Evolutionary conservation across 1,140 invertebrate genomes (phyloP).

Genomic region (Drosophila tropicalis): DNA sequence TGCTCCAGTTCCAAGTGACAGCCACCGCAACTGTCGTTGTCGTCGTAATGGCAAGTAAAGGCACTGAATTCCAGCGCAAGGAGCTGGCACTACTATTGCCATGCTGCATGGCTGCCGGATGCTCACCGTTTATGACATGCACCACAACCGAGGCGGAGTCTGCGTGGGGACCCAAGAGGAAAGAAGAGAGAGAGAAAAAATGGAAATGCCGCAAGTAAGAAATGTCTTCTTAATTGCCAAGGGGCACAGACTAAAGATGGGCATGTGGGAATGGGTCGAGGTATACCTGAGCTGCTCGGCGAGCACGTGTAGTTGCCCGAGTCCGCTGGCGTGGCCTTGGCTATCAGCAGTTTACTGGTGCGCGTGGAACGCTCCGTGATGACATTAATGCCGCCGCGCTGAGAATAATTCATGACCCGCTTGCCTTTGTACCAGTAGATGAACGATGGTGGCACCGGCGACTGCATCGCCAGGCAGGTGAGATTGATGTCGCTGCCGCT

Average conservation of each 20-base stretch:
- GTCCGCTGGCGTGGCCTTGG: slow-evolving; percentile 89
- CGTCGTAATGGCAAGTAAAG: slow-evolving; percentile 66
- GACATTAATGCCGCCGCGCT: slow-evolving; percentile 92
- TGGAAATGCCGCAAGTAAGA: slow-evolving; percentile 46
- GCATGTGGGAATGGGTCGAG: not conserved
- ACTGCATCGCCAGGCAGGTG: slow-evolving; percentile 93
- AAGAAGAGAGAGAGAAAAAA: slow-evolving; percentile 7
- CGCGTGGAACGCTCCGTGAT: slow-evolving; percentile 93
- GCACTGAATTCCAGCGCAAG: slow-evolving; percentile 65
- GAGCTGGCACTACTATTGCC: slow-evolving; percentile 84
- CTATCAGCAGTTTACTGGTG: slow-evolving; percentile 92
- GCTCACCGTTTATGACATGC: slow-evolving; percentile 88
- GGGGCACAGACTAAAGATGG: slow-evolving; percentile 36
- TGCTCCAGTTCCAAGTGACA: slow-evolving; percentile 69
- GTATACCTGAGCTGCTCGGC: slow-evolving; percentile 86
- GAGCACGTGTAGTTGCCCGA: slow-evolving; percentile 95
- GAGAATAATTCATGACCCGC: slow-evolving; percentile 94
- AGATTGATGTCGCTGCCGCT: slow-evolving; percentile 95
- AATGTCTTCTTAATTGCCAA: slow-evolving; percentile 58
- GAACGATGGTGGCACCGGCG: slow-evolving; percentile 93
- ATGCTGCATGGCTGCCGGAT: slow-evolving; percentile 90
- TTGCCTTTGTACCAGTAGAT: slow-evolving; percentile 96
- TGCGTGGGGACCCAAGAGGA: slow-evolving; percentile 49
- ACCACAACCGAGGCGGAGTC: slow-evolving; percentile 87
- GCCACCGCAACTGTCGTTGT: slow-evolving; percentile 55